Conservation (phyloP, 2,888 invertebrate genomes). For the Conomelus anceps region DNA sequence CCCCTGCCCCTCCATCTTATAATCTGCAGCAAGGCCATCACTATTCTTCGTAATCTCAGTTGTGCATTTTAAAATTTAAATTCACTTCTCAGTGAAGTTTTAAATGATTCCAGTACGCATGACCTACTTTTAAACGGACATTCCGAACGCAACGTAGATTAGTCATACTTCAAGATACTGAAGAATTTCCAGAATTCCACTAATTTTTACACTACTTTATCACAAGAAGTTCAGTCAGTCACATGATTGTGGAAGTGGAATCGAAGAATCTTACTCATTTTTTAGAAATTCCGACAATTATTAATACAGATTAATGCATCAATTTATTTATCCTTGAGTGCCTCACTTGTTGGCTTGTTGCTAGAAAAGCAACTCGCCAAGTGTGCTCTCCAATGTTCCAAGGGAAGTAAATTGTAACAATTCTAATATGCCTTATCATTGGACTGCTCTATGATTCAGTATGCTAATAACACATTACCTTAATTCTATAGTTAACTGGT, state of each 20-base stretch:
- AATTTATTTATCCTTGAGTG: no score
- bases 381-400: no score
- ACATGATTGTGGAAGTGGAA: background rate
- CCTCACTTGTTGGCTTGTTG: no score
- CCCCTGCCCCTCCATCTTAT: background rate
- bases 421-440: no score
- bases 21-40: background rate
- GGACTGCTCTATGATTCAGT: no score
- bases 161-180: background rate
- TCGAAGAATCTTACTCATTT: no score
- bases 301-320: no score
- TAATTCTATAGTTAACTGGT: no score
- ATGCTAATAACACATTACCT: no score
- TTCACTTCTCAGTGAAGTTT: background rate
- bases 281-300: no score
- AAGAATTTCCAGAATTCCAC: background rate
- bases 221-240: background rate
- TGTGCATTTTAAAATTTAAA: background rate
- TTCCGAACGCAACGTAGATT: background rate
- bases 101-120: background rate
- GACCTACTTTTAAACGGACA: background rate
- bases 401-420: no score
- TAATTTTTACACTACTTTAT: background rate
- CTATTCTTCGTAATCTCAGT: background rate
- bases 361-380: no score